Evolutionary conservation across 1,140 invertebrate genomes (phyloP).

Genomic region (Drosophila lini): DNA sequence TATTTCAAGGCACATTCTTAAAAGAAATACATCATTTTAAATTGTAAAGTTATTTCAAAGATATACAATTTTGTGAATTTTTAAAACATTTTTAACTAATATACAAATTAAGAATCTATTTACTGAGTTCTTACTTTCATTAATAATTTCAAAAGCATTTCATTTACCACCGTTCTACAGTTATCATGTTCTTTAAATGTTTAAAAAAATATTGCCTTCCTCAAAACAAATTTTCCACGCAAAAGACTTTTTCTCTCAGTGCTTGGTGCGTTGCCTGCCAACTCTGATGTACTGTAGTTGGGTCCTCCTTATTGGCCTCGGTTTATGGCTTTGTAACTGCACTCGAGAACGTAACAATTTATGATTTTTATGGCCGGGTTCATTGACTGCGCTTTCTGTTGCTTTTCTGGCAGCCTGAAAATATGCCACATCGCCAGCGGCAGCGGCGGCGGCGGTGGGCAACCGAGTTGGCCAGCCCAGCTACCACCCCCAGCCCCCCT

Average conservation of each 20-base stretch:
- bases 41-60: no score
- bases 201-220: no score
- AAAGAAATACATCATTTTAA: no score
- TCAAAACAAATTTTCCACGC: no score
- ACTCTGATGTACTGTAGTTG: slow-evolving; percentile 35
- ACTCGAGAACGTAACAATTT: slow-evolving; percentile 61
- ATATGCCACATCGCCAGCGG: slow-evolving; percentile 42
- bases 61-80: no score
- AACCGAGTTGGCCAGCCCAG: slow-evolving; percentile 23
- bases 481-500: slow-evolving; percentile 10
- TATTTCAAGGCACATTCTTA: neutral
- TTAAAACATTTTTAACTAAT: no score
- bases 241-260: neutral
- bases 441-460: neutral
- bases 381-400: slow-evolving; percentile 58
- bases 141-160: no score
- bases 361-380: slow-evolving; percentile 65
- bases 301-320: slow-evolving; percentile 45
- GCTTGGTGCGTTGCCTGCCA: slow-evolving; percentile 17
- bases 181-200: no score
- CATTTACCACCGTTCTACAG: no score
- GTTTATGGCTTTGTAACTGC: slow-evolving; percentile 55
- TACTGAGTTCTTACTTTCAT: no score
- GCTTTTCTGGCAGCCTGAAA: slow-evolving; percentile 35
- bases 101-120: no score